Evolutionary conservation across 2,113 vertebrate species (phyloP), one percentile per base, ranked within the genome.

Genomic region (Eulacestoma nigropectus): DNA sequence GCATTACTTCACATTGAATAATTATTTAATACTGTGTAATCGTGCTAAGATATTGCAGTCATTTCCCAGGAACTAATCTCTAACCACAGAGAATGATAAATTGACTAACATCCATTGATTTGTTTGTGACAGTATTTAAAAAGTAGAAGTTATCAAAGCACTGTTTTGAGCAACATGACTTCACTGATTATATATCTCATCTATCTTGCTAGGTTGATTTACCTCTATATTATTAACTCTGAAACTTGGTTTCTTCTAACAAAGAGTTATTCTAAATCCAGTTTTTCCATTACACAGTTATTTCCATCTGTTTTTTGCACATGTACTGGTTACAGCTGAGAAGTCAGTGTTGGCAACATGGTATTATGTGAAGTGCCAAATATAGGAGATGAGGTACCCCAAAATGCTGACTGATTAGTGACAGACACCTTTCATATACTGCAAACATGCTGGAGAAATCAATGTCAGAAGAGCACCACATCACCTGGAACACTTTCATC

Each of bases 41-140:
- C 35, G 29, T 60, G 39, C 37, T 89, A 84, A 87, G 59, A 60
- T 92, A 60, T 37, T 91, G 52, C 44, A 91, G 32, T 53, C 1
- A 4, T 76, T 94, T 93, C 55, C 67, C 67, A 64, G 47, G 29
- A 73, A 78, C 17, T 81, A 81, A 50, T 84, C 44, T 90, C 50
- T 93, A 92, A 79, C 15, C n/a, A 78, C 13, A 68, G n/a, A 82
- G 49, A 78, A 64, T 4, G 25, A 78, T 72, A 95, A 78, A 84
- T 57, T 82, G 53, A 73, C 49, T 93, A 80, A 87, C 37, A 84
- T 76, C 29, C 32, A 65, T 22, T 89, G 84, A 89, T 92, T 84
- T 87, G 37, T 89, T 94, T 84, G 78, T 89, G 93, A 69, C 41
- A 81, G 32, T 62, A 52, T 70, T 91, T 87, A 91, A 87, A 87